Evolutionary conservation across 2,888 invertebrate species (phyloP).

Genomic region (Eustalomyia histrio): DNA sequence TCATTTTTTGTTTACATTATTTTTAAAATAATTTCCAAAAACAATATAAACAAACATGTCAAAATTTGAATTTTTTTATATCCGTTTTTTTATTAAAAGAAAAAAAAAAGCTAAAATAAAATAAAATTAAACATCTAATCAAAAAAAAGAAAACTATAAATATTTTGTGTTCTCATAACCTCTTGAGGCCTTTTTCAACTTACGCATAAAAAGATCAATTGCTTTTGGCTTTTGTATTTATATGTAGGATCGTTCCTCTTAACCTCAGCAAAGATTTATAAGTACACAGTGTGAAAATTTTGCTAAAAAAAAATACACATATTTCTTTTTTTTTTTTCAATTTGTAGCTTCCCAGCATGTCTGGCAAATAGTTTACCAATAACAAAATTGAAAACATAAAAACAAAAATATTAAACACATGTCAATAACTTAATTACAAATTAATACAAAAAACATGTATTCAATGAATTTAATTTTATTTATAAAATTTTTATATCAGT

Average conservation of each 20-base stretch:
- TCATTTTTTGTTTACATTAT: background rate
- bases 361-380: background rate
- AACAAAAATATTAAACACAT: background rate
- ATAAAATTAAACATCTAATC: background rate
- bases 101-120: background rate
- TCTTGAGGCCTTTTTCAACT: conserved; percentile 51
- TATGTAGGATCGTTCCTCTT: conserved; percentile 42
- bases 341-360: conserved; percentile 6
- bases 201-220: conserved; percentile 16
- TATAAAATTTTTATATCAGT: no score
- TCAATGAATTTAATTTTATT: no score
- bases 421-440: conserved; percentile 1
- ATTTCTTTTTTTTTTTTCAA: background rate
- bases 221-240: background rate
- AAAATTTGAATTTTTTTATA: background rate
- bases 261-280: conserved; percentile 43
- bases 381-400: background rate
- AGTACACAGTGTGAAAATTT: conserved; percentile 50
- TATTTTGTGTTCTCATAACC: conserved; percentile 61
- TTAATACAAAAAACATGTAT: background rate
- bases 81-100: background rate
- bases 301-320: conserved; percentile 24
- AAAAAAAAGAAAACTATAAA: conserved; percentile 44
- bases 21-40: background rate
- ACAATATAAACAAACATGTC: background rate